These are phyloP conservation scores for Rotaria socialis DNA, from an alignment of 2,888 invertebrate species.

Conservation along the genomic window DNA sequence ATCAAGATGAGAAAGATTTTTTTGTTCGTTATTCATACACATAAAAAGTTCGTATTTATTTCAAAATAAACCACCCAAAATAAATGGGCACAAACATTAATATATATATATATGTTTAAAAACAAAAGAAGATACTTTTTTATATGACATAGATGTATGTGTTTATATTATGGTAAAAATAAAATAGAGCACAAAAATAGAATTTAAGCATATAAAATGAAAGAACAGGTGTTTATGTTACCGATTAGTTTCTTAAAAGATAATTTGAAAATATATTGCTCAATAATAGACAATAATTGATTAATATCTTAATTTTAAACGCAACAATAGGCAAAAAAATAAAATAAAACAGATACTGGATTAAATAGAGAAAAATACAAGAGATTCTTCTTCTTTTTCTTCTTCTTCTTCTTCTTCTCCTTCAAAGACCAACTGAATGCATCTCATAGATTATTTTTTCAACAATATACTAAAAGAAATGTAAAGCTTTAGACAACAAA, in stretches of 20 bases:
- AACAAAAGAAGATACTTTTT: background rate
- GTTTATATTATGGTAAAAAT: background rate
- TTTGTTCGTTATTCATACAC: background rate
- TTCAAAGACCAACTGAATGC: conserved; percentile 3
- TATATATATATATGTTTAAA: too few relatives aligned
- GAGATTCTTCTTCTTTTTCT: too few relatives aligned
- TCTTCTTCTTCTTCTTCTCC: too few relatives aligned
- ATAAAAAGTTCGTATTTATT: background rate
- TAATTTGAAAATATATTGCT: too few relatives aligned
- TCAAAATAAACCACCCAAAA: too few relatives aligned
- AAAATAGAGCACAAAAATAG: background rate
- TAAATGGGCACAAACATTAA: too few relatives aligned
- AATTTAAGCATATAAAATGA: too few relatives aligned
- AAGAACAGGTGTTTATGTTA: too few relatives aligned
- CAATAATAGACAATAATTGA: too few relatives aligned
- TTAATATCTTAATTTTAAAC: too few relatives aligned
- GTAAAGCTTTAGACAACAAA: background rate
- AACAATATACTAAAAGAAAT: background rate
- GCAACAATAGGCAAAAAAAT: too few relatives aligned
- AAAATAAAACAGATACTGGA: background rate
- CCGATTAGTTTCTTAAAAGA: too few relatives aligned
- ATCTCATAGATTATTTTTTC: conserved; percentile 15
- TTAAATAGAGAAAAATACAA: background rate
- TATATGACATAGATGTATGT: background rate
- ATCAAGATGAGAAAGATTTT: background rate